Conservation (phyloP, 2,113 vertebrate genomes). For the Bubo blakistoni region DNA sequence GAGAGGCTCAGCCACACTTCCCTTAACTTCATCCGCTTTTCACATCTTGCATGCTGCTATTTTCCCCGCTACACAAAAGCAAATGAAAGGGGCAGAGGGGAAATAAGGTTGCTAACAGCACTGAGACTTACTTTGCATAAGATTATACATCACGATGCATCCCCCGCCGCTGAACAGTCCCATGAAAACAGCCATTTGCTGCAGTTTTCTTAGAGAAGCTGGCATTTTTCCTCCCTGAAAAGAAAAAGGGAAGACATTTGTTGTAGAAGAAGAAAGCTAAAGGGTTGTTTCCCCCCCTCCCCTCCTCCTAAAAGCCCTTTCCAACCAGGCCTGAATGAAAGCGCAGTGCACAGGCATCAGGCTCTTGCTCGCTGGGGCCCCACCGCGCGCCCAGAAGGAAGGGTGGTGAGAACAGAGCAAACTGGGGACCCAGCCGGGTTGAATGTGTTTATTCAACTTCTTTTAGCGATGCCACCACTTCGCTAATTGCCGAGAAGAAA, state of each 20-base stretch:
- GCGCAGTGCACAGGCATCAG: background rate
- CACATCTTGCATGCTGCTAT: background rate
- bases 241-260: constrained; percentile 19
- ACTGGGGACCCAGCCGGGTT: background rate
- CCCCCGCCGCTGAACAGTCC: constrained; percentile 74
- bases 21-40: background rate
- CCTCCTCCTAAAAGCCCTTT: background rate
- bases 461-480: constrained; percentile 36
- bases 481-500: constrained; percentile 16
- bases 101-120: constrained; percentile 5
- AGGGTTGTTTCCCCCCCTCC: background rate
- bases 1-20: background rate
- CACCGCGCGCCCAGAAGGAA: background rate
- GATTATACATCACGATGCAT: constrained; percentile 79
- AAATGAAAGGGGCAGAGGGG: background rate
- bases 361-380: background rate
- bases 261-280: constrained; percentile 19
- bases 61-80: background rate
- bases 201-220: constrained; percentile 71
- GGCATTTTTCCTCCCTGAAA: constrained; percentile 71
- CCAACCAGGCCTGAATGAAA: constrained; percentile 22
- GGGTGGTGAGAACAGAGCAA: constrained; percentile 18
- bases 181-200: constrained; percentile 81
- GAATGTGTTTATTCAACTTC: constrained; percentile 23
- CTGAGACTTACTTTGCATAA: constrained; percentile 79